Evolutionary conservation across 2,797 vertebrate species (phyloP).

Genomic region (Melanotaenia trifasciata): DNA sequence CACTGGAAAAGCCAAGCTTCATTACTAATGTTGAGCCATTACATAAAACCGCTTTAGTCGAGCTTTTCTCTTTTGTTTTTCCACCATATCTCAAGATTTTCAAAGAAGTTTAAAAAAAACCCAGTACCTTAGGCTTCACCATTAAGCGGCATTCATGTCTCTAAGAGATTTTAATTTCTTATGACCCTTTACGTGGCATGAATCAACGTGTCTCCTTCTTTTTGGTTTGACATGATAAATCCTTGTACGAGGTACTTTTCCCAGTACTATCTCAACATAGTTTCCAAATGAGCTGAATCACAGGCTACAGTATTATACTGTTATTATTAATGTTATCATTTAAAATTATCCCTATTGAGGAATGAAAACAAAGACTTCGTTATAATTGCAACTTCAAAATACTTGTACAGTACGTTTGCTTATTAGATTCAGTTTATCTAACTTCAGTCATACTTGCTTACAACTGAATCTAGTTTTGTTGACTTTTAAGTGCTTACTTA

Average conservation of each 20-base stretch:
- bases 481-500: too few species aligned
- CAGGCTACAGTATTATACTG: too few species aligned
- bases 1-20: slow-evolving; percentile 20
- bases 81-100: too few species aligned
- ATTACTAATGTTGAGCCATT: background rate
- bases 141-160: too few species aligned
- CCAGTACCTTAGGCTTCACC: too few species aligned
- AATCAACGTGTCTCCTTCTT: background rate
- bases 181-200: background rate
- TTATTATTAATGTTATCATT: too few species aligned
- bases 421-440: too few species aligned
- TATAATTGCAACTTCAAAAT: background rate
- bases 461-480: too few species aligned
- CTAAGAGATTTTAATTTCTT: background rate
- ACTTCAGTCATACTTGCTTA: background rate
- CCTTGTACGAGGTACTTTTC: background rate
- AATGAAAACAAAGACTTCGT: background rate
- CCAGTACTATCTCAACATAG: background rate
- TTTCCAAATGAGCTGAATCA: background rate
- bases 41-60: background rate
- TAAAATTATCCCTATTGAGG: too few species aligned
- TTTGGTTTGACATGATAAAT: background rate
- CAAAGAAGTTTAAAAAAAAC: too few species aligned
- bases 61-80: background rate
- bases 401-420: too few species aligned